Evolutionary conservation across 2,113 vertebrate genomes (phyloP).

Genomic region (Dicentrarchus labrax): DNA sequence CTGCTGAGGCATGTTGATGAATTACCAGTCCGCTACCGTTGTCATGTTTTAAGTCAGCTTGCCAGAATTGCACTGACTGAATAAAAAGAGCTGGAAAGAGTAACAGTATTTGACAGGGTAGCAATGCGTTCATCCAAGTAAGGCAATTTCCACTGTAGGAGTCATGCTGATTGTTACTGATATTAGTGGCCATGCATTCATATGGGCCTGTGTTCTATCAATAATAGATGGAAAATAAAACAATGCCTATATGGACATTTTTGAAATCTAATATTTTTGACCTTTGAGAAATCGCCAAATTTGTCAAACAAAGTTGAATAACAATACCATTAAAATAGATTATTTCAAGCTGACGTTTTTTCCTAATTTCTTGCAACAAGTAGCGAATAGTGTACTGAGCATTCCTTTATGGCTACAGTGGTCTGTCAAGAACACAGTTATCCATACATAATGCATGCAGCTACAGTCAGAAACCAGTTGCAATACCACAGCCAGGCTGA

Average conservation of each 20-base stretch:
- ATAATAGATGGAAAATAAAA: neutral
- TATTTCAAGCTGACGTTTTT: neutral
- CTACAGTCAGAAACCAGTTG: neutral
- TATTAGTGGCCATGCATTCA: neutral
- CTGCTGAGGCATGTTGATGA: constrained; percentile 58
- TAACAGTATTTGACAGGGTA: constrained; percentile 23
- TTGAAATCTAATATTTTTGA: neutral
- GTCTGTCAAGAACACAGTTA: neutral
- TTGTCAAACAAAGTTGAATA: neutral
- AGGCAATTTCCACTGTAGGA: constrained; percentile 46
- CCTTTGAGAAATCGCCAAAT: neutral
- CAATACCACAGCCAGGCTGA: neutral
- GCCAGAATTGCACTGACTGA: constrained; percentile 60
- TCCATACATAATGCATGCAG: neutral
- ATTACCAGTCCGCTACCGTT: constrained; percentile 56
- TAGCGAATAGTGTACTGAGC: neutral
- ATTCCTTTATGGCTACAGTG: neutral
- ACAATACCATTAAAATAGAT: neutral
- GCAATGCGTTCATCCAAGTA: constrained; percentile 43
- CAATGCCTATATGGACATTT: neutral
- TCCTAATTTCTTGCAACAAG: neutral
- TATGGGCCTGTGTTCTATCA: neutral
- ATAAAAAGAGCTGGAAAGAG: constrained; percentile 58
- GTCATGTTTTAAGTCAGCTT: constrained; percentile 67
- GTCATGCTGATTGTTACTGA: constrained; percentile 25